Evolutionary conservation across 2,888 invertebrate species (phyloP).

Genomic region (Tenodera sinensis): DNA sequence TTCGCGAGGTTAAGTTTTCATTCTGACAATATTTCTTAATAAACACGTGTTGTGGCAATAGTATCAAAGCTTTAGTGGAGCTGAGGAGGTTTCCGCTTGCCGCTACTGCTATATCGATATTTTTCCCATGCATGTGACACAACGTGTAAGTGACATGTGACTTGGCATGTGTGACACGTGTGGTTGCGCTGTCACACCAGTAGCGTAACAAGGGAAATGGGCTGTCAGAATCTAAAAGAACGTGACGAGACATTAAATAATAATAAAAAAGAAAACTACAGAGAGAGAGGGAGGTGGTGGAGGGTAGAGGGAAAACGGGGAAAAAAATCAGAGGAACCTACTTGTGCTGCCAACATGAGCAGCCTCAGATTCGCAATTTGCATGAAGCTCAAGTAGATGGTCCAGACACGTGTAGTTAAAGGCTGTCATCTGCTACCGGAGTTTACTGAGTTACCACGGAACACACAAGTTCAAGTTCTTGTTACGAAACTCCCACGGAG

Average conservation of each 20-base stretch:
- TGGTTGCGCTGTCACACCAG: slow-evolving; percentile 26
- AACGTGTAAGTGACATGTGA: slow-evolving; percentile 23
- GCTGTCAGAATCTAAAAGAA: slow-evolving; percentile 28
- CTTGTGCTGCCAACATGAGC: slow-evolving; percentile 8
- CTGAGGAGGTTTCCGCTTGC: background rate
- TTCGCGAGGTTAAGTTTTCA: no score
- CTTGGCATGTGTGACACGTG: slow-evolving; percentile 22
- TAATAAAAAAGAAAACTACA: background rate
- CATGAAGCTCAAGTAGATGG: background rate
- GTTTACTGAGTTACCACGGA: background rate
- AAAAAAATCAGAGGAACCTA: background rate
- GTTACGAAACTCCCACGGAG: background rate
- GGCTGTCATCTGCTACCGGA: background rate
- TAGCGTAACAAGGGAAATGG: slow-evolving; percentile 29
- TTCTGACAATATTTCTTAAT: no score
- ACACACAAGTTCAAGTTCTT: background rate
- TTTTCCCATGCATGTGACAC: slow-evolving; percentile 13
- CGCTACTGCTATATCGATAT: background rate
- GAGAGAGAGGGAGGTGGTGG: background rate
- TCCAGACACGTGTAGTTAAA: background rate
- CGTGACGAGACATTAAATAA: slow-evolving; percentile 29
- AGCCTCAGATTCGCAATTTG: background rate
- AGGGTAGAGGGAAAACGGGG: background rate
- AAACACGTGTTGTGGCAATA: no score
- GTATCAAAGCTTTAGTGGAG: no score